Evolutionary conservation across 2,113 vertebrate genomes (phyloP).

Genomic region (Semnornis frantzii): DNA sequence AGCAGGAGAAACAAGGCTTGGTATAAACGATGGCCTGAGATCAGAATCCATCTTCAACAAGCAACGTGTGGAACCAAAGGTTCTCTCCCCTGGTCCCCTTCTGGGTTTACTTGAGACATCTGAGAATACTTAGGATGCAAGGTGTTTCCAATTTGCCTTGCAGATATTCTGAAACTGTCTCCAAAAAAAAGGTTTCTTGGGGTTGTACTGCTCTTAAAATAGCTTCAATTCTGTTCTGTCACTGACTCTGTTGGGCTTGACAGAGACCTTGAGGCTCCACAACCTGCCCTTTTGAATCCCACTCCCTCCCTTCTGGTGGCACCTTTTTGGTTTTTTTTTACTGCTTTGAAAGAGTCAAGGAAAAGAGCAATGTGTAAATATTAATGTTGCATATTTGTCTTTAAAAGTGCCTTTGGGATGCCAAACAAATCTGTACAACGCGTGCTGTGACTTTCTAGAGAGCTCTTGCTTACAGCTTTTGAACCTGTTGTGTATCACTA

Average conservation of each 20-base stretch:
- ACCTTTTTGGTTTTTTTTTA: neutral
- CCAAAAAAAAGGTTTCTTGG: slow-evolving; percentile 32
- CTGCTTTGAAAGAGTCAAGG: slow-evolving; percentile 12
- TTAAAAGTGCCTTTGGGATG: slow-evolving; percentile 3
- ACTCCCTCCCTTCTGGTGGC: neutral
- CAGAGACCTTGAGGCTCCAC: neutral
- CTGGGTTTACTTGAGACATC: neutral
- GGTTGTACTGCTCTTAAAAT: slow-evolving; percentile 55
- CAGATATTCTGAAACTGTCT: slow-evolving; percentile 56
- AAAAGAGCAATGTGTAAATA: slow-evolving; percentile 55
- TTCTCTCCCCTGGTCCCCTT: neutral
- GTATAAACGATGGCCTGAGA: neutral
- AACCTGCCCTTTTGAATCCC: slow-evolving; percentile 35
- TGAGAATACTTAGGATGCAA: slow-evolving; percentile 21
- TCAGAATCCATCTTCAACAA: neutral
- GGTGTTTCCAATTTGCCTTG: slow-evolving; percentile 58
- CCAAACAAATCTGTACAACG: neutral
- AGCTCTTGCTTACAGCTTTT: neutral
- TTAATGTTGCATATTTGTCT: slow-evolving; percentile 50
- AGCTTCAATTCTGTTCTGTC: slow-evolving; percentile 14
- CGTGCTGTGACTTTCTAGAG: neutral
- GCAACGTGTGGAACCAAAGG: neutral
- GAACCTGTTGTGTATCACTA: neutral
- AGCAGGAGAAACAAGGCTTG: neutral
- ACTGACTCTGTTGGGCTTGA: neutral